A percentile compares a stretch with the other conserved stretches of the same genome.
phyloP scores from a whole-genome alignment of 2,797 vertebrate species.

The Selene dorsalis region DNA sequence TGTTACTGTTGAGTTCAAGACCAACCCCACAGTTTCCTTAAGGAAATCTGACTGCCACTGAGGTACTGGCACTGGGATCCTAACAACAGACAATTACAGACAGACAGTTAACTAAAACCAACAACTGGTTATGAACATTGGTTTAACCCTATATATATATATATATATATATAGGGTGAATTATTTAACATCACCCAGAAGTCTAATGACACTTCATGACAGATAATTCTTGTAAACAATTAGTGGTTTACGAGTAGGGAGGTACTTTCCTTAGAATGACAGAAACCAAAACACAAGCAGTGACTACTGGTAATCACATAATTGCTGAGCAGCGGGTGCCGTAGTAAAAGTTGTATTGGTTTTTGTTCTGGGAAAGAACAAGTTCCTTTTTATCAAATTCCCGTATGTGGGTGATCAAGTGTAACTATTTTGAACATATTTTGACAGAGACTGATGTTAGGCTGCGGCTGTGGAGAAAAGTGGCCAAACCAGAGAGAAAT shows the following conservation, averaged over 20 bases:
- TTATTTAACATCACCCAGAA: too few species aligned
- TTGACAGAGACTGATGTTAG: constrained; percentile 53
- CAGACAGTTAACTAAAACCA: too few species aligned
- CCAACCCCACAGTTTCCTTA: too few species aligned
- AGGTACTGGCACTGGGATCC: background rate
- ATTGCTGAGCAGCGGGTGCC: constrained; percentile 3
- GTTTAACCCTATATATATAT: too few species aligned
- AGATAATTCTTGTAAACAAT: background rate
- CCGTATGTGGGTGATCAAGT: too few species aligned
- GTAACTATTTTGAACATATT: constrained; percentile 1
- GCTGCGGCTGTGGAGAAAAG: constrained; percentile 71
- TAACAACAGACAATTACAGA: too few species aligned
- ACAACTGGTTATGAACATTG: too few species aligned
- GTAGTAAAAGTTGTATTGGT: constrained; percentile 4
- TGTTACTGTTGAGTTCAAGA: too few species aligned
- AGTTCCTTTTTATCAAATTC: background rate
- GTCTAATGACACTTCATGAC: too few species aligned
- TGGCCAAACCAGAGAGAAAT: constrained; percentile 21
- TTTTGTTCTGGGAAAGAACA: background rate
- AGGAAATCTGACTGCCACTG: background rate
- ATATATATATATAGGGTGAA: too few species aligned
- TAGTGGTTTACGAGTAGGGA: background rate
- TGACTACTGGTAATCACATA: too few species aligned
- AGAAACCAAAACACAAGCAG: background rate
- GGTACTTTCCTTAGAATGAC: background rate